Conservation (phyloP, 1,140 invertebrate species). For the Panagrolaimus sp. region DNA sequence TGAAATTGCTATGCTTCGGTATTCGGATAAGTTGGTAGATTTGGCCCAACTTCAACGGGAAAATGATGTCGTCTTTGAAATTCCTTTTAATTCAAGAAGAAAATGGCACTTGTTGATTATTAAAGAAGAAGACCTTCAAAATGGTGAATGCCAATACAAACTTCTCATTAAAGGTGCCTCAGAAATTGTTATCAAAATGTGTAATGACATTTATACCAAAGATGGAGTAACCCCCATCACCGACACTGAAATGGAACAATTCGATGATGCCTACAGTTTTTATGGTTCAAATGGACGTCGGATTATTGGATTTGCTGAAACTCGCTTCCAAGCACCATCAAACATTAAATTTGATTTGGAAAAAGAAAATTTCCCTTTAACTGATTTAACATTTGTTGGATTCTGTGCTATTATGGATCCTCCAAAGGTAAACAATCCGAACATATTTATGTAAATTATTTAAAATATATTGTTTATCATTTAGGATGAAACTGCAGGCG, state of each 20-base stretch:
- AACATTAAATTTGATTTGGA: not conserved
- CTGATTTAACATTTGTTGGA: not conserved
- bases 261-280: too few relatives aligned
- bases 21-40: too few relatives aligned
- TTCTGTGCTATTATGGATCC: slow-evolving; percentile 2
- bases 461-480: too few relatives aligned
- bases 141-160: slow-evolving; percentile 65
- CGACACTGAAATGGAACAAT: too few relatives aligned
- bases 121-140: not conserved
- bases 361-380: not conserved
- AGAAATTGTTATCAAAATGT: too few relatives aligned
- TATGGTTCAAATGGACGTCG: not conserved
- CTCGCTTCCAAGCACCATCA: not conserved
- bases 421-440: not conserved
- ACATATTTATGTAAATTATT: too few relatives aligned
- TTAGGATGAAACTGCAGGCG: slow-evolving; percentile 60
- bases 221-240: too few relatives aligned
- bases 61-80: too few relatives aligned
- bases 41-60: too few relatives aligned
- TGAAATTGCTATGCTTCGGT: too few relatives aligned
- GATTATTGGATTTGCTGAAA: not conserved
- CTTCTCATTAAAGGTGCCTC: too few relatives aligned
- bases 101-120: slow-evolving; percentile 15
- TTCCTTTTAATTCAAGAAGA: too few relatives aligned
- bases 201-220: not conserved